Conservation (phyloP, 2,888 invertebrate genomes). For the Formica aserva region DNA sequence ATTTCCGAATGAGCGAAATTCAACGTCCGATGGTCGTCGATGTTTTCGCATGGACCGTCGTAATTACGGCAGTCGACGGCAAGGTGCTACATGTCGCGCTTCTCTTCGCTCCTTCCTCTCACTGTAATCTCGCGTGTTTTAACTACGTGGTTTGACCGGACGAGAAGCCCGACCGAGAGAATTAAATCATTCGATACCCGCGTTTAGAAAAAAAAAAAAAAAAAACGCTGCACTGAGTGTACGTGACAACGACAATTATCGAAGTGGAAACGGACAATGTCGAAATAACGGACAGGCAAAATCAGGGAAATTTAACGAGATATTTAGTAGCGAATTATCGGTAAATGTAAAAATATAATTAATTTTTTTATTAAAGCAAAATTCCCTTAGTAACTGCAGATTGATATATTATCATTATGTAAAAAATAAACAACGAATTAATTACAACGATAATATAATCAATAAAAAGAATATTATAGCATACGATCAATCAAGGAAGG, state of each 20-base stretch:
- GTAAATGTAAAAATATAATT: neutral
- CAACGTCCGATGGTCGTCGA: conserved; percentile 61
- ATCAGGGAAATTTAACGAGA: conserved; percentile 3
- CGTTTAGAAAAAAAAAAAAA: conserved; percentile 15
- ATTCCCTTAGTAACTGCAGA: neutral
- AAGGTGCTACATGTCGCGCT: conserved; percentile 36
- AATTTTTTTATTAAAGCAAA: neutral
- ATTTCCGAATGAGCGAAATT: conserved; percentile 57
- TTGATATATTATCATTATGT: neutral
- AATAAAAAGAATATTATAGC: neutral
- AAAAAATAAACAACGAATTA: neutral
- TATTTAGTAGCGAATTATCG: conserved; percentile 2
- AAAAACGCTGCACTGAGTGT: conserved; percentile 5
- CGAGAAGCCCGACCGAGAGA: conserved; percentile 56
- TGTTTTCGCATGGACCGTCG: conserved; percentile 64
- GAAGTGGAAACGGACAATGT: conserved; percentile 56
- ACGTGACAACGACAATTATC: conserved; percentile 50
- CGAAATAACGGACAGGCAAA: conserved; percentile 10
- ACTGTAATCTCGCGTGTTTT: conserved; percentile 56
- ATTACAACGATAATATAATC: neutral
- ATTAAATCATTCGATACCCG: conserved; percentile 68
- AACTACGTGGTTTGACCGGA: conserved; percentile 37
- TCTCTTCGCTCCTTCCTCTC: conserved; percentile 20
- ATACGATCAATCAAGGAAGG: conserved; percentile 4
- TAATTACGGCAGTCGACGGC: conserved; percentile 65